phyloP scores from a whole-genome alignment of 2,113 vertebrate species.

The Glaucidium brasilianum region DNA sequence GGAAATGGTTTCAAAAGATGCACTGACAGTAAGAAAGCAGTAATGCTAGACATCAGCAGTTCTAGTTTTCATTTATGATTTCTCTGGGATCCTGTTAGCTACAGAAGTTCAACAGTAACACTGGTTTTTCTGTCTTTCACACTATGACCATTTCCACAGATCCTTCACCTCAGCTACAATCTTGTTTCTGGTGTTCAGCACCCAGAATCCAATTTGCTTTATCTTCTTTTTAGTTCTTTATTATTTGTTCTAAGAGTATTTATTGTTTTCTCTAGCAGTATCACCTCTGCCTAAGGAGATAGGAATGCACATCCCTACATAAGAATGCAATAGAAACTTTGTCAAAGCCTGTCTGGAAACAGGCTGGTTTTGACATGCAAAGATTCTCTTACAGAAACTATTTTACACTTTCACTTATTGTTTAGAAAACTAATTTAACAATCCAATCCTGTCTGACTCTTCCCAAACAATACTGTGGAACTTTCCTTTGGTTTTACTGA shows the following conservation, averaged over 20 bases:
- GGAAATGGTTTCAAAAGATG: background rate
- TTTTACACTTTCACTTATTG: background rate
- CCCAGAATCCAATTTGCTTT: background rate
- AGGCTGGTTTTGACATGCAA: background rate
- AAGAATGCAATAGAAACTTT: background rate
- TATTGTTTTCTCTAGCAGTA: background rate
- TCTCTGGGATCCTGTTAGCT: background rate
- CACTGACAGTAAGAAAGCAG: background rate
- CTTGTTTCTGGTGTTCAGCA: background rate
- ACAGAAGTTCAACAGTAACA: background rate
- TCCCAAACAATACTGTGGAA: background rate
- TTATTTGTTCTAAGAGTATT: background rate
- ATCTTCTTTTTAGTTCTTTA: background rate
- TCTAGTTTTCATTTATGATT: background rate
- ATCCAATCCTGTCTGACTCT: background rate
- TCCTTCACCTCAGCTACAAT: background rate
- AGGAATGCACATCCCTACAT: background rate
- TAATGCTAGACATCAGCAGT: background rate
- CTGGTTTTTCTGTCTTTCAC: background rate
- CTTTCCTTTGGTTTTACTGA: background rate
- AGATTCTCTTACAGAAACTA: background rate
- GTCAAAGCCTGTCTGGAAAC: background rate
- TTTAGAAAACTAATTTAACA: background rate
- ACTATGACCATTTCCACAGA: background rate
- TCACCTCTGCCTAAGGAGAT: background rate